Percentiles rank a stretch among this genome's conserved stretches.
Conservation (phyloP, 2,888 invertebrate genomes). For the Dolomedes plantarius region DNA sequence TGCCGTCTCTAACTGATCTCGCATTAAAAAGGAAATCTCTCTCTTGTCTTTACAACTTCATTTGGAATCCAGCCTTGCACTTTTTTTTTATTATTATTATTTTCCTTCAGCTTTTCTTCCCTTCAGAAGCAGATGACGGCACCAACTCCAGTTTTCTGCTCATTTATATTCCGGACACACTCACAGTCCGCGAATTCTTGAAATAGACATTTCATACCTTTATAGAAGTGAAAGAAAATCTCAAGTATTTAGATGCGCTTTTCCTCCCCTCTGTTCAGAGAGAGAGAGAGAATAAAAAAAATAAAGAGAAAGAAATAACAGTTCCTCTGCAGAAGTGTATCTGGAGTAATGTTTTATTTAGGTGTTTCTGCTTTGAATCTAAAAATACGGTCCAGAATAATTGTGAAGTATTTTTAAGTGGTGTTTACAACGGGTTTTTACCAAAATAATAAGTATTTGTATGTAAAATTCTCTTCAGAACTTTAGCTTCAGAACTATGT, state of each 20-base stretch:
- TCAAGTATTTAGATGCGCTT: not conserved
- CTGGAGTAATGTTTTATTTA: not conserved
- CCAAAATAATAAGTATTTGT: no score
- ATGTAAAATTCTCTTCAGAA: no score
- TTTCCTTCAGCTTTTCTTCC: not conserved
- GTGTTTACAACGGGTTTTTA: not conserved
- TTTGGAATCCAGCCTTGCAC: not conserved
- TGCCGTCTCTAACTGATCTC: not conserved
- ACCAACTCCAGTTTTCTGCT: not conserved
- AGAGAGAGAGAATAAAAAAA: not conserved
- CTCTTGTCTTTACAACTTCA: slow-evolving; percentile 2
- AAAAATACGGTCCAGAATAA: not conserved
- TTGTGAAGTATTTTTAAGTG: not conserved
- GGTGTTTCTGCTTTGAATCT: not conserved
- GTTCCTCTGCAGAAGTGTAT: no score
- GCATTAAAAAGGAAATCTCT: slow-evolving; percentile 3
- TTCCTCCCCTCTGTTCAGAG: not conserved
- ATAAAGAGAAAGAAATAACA: not conserved
- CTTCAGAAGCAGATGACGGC: not conserved
- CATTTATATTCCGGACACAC: not conserved
- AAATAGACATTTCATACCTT: slow-evolving; percentile 3
- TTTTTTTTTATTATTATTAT: not conserved
- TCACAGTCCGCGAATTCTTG: not conserved
- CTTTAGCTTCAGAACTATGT: no score
- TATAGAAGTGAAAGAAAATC: not conserved